Evolutionary conservation across 2,797 vertebrate genomes (phyloP), one percentile per base, ranked within the genome.

Genomic region (Centropyge bicolor): DNA sequence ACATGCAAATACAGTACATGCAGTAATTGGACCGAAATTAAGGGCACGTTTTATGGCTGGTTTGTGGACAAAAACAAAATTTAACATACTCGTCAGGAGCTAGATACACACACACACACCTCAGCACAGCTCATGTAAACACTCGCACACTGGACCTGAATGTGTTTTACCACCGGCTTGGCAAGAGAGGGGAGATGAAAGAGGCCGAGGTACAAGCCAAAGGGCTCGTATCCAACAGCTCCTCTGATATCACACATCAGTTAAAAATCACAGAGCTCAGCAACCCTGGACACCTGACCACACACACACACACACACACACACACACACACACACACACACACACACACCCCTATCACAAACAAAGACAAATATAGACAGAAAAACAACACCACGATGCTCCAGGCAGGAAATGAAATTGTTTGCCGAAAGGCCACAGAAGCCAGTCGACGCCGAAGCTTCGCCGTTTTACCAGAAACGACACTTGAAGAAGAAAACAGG

Each of bases 171-270:
- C 61, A 48, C n/a, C 36, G 0, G 49, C 68, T 82, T 86, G 84
- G 82, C 80, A 77, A 11, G 31, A 13, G 27, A 69, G 54, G 35
- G 2, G 43, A 79, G 51, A 81, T 72, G 61, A 84, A 73, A 76
- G 69, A 77, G 69, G 68, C 62, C 0, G 11, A 49, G 57, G 19
- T 65, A 45, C 45, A 51, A 79, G 79, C 87, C 81, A 79, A 54
- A 67, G 63, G 84, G 79, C 83, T 35, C 6, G 4, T 1, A 40
- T 85, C 76, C 87, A 90, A 68, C 75, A 70, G 77, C 68, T 87
- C 71, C 85, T 89, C 87, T 86, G 80, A 83, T 91, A 88, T 89
- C 83, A 87, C 69, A 86, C 82, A 71, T 78, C 69, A 74, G 73
- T 60, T 46, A 63, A 74, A 89, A 89, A 85, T 83, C 86, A 90